Conservation (phyloP, 2,888 invertebrate species). For the Cheiracanthium punctorium region DNA sequence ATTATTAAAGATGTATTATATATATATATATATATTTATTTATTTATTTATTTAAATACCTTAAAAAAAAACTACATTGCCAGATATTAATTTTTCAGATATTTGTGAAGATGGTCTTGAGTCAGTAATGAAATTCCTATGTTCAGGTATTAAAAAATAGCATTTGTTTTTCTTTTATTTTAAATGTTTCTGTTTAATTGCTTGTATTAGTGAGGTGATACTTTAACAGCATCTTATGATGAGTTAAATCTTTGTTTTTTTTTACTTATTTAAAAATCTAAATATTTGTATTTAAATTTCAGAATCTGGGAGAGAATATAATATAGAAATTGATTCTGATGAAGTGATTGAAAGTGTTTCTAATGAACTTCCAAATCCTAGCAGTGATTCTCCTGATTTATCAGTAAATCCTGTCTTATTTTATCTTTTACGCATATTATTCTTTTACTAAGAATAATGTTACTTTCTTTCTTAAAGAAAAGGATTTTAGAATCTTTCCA, state of each 20-base stretch:
- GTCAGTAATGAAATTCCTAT: slow-evolving; percentile 82
- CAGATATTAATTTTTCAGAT: background rate
- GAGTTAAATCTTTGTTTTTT: no score
- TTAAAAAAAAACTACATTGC: no score
- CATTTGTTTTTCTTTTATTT: no score
- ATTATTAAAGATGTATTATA: no score
- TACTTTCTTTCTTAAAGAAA: no score
- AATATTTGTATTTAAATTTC: background rate
- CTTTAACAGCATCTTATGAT: no score
- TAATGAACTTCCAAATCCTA: slow-evolving; percentile 14
- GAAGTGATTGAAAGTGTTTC: background rate
- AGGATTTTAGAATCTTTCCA: no score
- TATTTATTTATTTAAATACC: no score
- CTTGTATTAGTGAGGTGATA: background rate
- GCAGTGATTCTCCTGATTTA: slow-evolving; percentile 24
- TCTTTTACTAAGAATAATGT: no score
- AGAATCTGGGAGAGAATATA: slow-evolving; percentile 47
- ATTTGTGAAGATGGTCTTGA: slow-evolving; percentile 80
- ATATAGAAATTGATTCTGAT: background rate
- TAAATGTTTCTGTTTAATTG: slow-evolving; percentile 37
- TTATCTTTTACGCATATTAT: no score
- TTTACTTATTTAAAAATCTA: slow-evolving; percentile 75
- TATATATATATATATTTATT: no score
- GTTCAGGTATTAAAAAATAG: slow-evolving; percentile 78
- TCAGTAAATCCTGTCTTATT: no score